phyloP scores from a whole-genome alignment of 1,140 invertebrate genomes.

The Ylistrum balloti region DNA sequence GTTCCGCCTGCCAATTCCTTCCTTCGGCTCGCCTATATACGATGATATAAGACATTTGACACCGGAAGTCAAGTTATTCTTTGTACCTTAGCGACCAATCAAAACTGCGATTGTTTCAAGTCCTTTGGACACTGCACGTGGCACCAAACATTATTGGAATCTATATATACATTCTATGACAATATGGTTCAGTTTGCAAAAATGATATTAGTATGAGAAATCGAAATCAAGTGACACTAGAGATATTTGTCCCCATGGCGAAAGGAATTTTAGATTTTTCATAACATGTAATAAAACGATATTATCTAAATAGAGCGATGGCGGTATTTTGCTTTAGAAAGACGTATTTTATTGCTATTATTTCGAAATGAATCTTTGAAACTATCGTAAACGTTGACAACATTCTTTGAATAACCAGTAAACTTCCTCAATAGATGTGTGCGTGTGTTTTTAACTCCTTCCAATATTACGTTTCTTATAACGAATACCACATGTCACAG shows the following conservation, averaged over 20 bases:
- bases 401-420: too few relatives aligned
- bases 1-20: background rate
- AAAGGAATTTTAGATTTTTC: background rate
- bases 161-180: background rate
- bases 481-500: too few relatives aligned
- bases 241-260: background rate
- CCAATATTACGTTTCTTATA: too few relatives aligned
- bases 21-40: background rate
- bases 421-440: too few relatives aligned
- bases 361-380: too few relatives aligned
- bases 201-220: background rate
- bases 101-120: background rate
- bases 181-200: background rate
- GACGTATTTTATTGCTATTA: too few relatives aligned
- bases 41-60: background rate
- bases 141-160: background rate
- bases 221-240: background rate
- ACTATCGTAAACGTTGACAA: too few relatives aligned
- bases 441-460: too few relatives aligned
- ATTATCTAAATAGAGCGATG: background rate
- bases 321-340: too few relatives aligned
- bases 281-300: background rate
- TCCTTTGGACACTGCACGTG: too few relatives aligned
- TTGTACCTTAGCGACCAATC: background rate
- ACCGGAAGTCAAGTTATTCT: background rate